Evolutionary conservation across 2,797 vertebrate species (phyloP).

Genomic region (Alectoris magna): DNA sequence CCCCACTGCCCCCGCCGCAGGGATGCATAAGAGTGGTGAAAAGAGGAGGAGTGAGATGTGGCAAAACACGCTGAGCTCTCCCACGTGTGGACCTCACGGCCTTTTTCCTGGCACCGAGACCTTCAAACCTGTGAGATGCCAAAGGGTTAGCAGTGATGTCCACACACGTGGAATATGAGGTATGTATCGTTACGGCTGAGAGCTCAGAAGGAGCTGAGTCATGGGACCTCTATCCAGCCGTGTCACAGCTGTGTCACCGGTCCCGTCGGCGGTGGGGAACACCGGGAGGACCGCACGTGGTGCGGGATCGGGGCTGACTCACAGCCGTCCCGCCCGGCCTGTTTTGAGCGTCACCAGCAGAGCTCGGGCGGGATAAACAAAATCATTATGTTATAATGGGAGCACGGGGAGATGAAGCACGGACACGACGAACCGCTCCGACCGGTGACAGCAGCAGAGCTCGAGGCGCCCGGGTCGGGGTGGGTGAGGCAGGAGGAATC

Average conservation of each 20-base stretch:
- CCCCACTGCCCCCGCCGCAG: too few relatives aligned
- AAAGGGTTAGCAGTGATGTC: background rate
- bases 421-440: background rate
- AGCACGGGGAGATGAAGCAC: background rate
- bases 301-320: background rate
- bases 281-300: background rate
- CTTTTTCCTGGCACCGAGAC: background rate
- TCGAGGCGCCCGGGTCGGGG: background rate
- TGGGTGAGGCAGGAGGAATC: background rate
- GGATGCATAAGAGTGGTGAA: background rate
- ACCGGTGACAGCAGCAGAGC: background rate
- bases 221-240: background rate
- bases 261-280: background rate
- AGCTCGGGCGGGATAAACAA: constrained; percentile 36
- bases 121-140: background rate
- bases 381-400: background rate
- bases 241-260: background rate
- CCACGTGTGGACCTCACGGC: background rate
- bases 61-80: background rate
- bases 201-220: background rate
- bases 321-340: constrained; percentile 3
- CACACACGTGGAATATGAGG: background rate
- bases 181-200: background rate
- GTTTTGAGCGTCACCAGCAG: background rate
- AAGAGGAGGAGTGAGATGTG: background rate